Evolutionary conservation across 2,113 vertebrate species (phyloP), one percentile per base, ranked within the genome.

Genomic region (Dryoscopus gambensis): DNA sequence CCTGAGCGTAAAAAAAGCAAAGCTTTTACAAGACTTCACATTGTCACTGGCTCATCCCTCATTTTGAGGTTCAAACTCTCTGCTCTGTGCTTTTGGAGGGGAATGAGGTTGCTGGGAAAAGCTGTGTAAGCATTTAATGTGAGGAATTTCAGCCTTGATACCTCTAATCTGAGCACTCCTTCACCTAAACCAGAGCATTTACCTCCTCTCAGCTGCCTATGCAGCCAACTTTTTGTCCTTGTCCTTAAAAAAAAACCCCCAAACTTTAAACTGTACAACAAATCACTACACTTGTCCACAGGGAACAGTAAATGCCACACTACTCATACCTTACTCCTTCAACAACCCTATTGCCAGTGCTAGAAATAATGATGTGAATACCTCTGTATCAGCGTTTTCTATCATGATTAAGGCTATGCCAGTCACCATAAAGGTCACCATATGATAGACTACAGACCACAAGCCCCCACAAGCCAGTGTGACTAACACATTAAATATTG

Each of bases 341-440:
- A 93, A 75, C 49, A 56, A 15, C 56, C 53, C 56, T 31, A 30
- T 67, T 78, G 73, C 71, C 80, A 27, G 15, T 47, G 40, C 44
- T 82, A 64, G 71, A 96, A 92, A 87, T 89, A 94, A 84, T 44
- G 30, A 70, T 81, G 52, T 46, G 71, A 88, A 80, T 77, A 77
- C 7, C 75, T 93, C 73, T 79, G 2, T 60, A 62, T 92, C 83
- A 73, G 77, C 85, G 5, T 91, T 90, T 90, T 85, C 69, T 55
- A 14, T 87, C 67, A 39, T 50, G 49, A 92, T 93, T 84, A 90
- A 92, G 52, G 39, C 70, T 83, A 4, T 64, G 49, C n/a, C 81
- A 84, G 84, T 83, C 84, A 53, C 84, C 39, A 91, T 39, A 87
- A 95, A 96, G 92, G 91, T 96, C 94, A 91, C 57, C 27, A 25